Evolutionary conservation across 2,888 invertebrate genomes (phyloP).

Genomic region (Caenorhabditis japonica): DNA sequence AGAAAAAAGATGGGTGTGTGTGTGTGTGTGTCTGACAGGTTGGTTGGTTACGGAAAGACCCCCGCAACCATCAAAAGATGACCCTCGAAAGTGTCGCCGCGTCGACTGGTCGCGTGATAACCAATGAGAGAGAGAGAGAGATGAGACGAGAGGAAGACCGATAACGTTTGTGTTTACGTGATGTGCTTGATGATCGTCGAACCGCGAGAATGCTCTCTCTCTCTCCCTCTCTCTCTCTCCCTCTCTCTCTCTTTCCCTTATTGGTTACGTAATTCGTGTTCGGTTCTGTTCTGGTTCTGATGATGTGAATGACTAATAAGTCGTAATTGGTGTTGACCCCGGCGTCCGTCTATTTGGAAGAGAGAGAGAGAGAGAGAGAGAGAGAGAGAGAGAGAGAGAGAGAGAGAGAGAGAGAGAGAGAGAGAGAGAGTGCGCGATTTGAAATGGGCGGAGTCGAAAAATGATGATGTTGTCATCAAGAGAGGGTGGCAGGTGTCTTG

Average conservation of each 20-base stretch:
- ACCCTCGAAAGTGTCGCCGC: conserved; percentile 23
- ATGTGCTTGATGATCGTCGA: conserved; percentile 29
- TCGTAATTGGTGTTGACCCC: no score
- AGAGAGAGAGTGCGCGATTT: no score
- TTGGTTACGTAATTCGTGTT: conserved; percentile 17
- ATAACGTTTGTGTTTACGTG: conserved; percentile 23
- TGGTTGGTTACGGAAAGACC: not conserved
- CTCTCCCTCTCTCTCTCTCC: no score
- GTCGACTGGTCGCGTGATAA: conserved; percentile 30
- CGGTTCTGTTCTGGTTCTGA: no score
- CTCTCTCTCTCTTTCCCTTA: no score
- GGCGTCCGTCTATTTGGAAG: no score
- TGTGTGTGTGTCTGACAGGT: conserved; percentile 9
- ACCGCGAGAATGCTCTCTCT: conserved; percentile 3
- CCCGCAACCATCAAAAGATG: conserved; percentile 3
- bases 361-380: no score
- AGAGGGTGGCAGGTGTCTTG: conserved; percentile 18
- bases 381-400: no score
- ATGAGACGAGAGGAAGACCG: no score
- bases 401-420: no score
- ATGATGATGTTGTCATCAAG: conserved; percentile 22
- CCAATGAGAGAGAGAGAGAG: not conserved
- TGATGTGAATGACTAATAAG: no score
- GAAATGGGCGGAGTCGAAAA: conserved; percentile 6
- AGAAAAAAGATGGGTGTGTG: conserved; percentile 5